Evolutionary conservation across 2,888 invertebrate genomes (phyloP).

Genomic region (Diabrotica balteata): DNA sequence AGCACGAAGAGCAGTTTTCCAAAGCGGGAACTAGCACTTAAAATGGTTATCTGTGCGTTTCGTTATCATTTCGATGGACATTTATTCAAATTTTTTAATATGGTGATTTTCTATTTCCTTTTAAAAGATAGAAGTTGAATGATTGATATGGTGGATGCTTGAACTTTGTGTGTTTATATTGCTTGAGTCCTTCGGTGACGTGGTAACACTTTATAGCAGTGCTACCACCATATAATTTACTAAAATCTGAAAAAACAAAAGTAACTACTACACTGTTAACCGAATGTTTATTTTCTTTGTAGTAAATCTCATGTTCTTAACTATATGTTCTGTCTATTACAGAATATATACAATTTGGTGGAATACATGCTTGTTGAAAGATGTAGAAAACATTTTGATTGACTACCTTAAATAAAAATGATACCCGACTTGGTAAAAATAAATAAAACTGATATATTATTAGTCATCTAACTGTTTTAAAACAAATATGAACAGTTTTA

Average conservation of each 20-base stretch:
- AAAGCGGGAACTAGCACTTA: constrained; percentile 16
- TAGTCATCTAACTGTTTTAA: too few relatives aligned
- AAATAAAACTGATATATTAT: too few relatives aligned
- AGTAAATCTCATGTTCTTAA: too few relatives aligned
- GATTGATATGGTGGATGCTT: constrained; percentile 9
- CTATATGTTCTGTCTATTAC: too few relatives aligned
- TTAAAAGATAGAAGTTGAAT: constrained; percentile 4
- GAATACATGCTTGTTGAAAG: too few relatives aligned
- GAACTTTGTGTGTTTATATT: constrained; percentile 11
- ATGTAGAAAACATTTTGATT: too few relatives aligned
- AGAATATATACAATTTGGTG: too few relatives aligned
- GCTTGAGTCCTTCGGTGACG: constrained; percentile 7
- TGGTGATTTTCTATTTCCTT: constrained; percentile 20
- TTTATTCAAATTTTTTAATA: constrained; percentile 22
- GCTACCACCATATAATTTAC: neutral
- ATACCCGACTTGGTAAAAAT: too few relatives aligned
- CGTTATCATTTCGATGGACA: constrained; percentile 14
- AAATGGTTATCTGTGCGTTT: constrained; percentile 13
- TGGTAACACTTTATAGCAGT: neutral
- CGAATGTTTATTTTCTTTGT: too few relatives aligned
- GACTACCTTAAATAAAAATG: too few relatives aligned
- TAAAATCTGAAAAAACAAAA: neutral
- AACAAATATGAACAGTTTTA: too few relatives aligned
- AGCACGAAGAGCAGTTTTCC: constrained; percentile 5
- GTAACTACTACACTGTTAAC: neutral